A percentile compares a stretch with the other conserved stretches of the same genome.
Conservation (phyloP, 2,888 invertebrate species). For the Deladenus siricidicola region DNA sequence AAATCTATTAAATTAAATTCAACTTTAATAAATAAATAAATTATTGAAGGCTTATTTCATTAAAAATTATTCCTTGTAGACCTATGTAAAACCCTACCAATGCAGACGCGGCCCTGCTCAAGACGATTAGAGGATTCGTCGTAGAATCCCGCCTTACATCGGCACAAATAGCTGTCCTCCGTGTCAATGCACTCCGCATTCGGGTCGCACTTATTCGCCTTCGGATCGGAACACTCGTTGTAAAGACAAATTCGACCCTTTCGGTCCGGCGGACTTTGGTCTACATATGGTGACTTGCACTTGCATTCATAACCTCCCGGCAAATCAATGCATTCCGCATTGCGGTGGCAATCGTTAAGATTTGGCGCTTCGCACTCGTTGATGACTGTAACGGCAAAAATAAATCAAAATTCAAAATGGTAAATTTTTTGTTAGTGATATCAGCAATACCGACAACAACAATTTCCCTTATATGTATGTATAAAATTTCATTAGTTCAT, state of each 20-base stretch:
- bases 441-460: no score
- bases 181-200: constrained; percentile 46
- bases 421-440: no score
- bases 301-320: constrained; percentile 36
- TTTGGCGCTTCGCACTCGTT: constrained; percentile 51
- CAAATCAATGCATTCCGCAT: constrained; percentile 50
- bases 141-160: constrained; percentile 44
- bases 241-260: constrained; percentile 47
- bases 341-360: constrained; percentile 50
- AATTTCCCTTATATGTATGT: no score
- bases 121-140: constrained; percentile 43
- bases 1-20: no score
- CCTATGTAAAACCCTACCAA: constrained; percentile 26
- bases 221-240: constrained; percentile 43
- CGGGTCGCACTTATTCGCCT: constrained; percentile 42
- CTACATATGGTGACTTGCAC: constrained; percentile 42
- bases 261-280: constrained; percentile 34
- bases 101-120: constrained; percentile 46
- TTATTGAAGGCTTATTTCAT: no score
- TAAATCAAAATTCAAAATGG: no score
- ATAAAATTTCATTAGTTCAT: no score
- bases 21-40: no score
- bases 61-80: no score
- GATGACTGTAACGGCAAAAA: no score
- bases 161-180: constrained; percentile 46